Evolutionary conservation across 2,888 invertebrate genomes (phyloP).

Genomic region (Brenthis daphne): DNA sequence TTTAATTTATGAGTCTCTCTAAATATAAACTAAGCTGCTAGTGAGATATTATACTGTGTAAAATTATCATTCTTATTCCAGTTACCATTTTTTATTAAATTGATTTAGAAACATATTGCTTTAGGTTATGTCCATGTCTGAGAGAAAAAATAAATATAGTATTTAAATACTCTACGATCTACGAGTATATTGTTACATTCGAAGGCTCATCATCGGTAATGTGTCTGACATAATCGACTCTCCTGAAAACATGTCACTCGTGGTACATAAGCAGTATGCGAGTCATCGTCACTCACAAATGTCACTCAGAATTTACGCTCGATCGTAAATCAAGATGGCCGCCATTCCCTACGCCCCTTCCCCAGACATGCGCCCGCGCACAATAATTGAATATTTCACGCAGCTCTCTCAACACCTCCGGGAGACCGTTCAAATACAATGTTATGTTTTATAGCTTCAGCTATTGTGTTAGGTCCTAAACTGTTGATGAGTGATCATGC

Average conservation of each 20-base stretch:
- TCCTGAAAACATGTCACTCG: slow-evolving; percentile 64
- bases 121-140: too few relatives aligned
- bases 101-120: too few relatives aligned
- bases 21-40: not conserved
- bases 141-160: too few relatives aligned
- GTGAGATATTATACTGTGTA: not conserved
- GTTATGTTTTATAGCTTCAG: slow-evolving; percentile 72
- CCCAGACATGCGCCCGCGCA: slow-evolving; percentile 71
- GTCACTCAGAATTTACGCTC: slow-evolving; percentile 78
- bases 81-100: too few relatives aligned
- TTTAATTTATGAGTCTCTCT: slow-evolving; percentile 33
- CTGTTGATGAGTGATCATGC: slow-evolving; percentile 79
- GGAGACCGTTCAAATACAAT: slow-evolving; percentile 69
- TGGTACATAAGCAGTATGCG: slow-evolving; percentile 52
- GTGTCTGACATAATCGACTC: slow-evolving; percentile 52
- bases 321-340: slow-evolving; percentile 81
- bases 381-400: slow-evolving; percentile 81
- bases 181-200: not conserved
- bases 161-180: too few relatives aligned
- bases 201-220: slow-evolving; percentile 15
- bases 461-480: slow-evolving; percentile 80
- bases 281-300: slow-evolving; percentile 73
- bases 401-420: slow-evolving; percentile 78
- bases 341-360: slow-evolving; percentile 53
- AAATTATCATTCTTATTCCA: too few relatives aligned